phyloP scores from a whole-genome alignment of 2,888 invertebrate genomes.

The Brachypalpus laphriformis region DNA sequence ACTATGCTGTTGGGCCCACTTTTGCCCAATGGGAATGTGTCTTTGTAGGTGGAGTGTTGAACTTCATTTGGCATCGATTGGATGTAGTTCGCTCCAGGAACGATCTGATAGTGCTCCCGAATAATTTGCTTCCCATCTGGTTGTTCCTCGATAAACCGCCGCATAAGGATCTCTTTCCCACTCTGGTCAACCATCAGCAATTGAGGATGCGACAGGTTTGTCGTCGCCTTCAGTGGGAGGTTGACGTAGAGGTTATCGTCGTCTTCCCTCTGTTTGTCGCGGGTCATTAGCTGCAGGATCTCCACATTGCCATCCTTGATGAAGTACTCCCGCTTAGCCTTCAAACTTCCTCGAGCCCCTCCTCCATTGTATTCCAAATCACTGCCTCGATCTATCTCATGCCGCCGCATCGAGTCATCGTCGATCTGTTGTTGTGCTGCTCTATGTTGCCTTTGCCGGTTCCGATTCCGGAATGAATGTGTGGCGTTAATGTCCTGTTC shows the following conservation, averaged over 20 bases:
- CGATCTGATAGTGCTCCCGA: slow-evolving; percentile 83
- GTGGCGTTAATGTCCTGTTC: slow-evolving; percentile 76
- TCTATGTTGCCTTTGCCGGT: slow-evolving; percentile 74
- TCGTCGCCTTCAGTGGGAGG: slow-evolving; percentile 84
- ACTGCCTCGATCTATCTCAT: slow-evolving; percentile 91
- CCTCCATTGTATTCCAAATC: slow-evolving; percentile 84
- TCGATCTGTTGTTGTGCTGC: slow-evolving; percentile 85
- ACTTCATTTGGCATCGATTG: slow-evolving; percentile 82
- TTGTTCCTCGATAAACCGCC: slow-evolving; percentile 93
- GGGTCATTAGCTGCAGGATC: slow-evolving; percentile 90
- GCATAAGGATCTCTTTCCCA: slow-evolving; percentile 93
- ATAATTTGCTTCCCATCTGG: slow-evolving; percentile 87
- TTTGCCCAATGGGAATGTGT: slow-evolving; percentile 79
- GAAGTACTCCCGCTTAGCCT: slow-evolving; percentile 87
- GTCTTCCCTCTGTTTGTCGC: slow-evolving; percentile 86
- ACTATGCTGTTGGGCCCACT: slow-evolving; percentile 82
- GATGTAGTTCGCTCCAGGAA: slow-evolving; percentile 81
- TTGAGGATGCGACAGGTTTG: slow-evolving; percentile 85
- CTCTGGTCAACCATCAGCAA: slow-evolving; percentile 89
- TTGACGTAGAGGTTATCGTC: slow-evolving; percentile 86
- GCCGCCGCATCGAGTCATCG: slow-evolving; percentile 89
- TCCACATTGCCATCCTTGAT: slow-evolving; percentile 94
- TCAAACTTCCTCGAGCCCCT: slow-evolving; percentile 78
- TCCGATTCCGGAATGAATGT: slow-evolving; percentile 64
- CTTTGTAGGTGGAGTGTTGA: slow-evolving; percentile 79